Base-by-base conservation (phyloP, 1,140 invertebrate species). In the Muscidifurax raptorellus region DNA sequence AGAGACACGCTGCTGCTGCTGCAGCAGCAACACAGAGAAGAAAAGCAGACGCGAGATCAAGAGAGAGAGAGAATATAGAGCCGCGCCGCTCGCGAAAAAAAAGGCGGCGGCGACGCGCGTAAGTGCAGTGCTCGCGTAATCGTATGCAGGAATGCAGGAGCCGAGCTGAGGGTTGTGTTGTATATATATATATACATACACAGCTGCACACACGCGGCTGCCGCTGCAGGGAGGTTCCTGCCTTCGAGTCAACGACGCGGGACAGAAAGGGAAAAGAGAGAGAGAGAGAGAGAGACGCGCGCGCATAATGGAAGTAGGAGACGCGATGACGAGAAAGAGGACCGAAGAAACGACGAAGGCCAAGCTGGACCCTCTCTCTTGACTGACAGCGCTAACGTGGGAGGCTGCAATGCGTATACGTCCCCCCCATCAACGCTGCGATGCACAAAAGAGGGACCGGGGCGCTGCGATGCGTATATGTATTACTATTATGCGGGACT, bases 121-220 rank as follows among this genome's bases (percentile, higher is more conserved):
- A 83, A 83, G 82, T 83, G 82, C 82, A 83, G 76, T 64, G 67
- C 67, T 78, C 76, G 78, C 88, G 88, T 92, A 93, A 93, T 92
- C 86, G 88, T 89, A 93, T 92, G 92, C 92, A 92, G 91, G 92
- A 93, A 92, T 92, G 91, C 89, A 85, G 90, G 89, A 67, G 47
- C 30, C 2, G 64, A 72, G 88, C 90, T 13, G 90, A 90, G 91
- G 90, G 89, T 91, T 88, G 89, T 80, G 36, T 69, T 47, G 9
- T 59, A 22, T 59, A 4, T 52, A 47, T 2, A 1, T 15, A 12
- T 22, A 2, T 5, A 22, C 44, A 47, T 10, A 10, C 13, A 13
- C 44, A 47, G 44, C 52, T 27, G 27, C 82, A 66, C 30, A 32
- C 30, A 28, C 18, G 74, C 59, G 82, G 82, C 52, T n/a, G 18